phyloP scores from a whole-genome alignment of 2,888 invertebrate genomes.

The Alsophila aescularia region DNA sequence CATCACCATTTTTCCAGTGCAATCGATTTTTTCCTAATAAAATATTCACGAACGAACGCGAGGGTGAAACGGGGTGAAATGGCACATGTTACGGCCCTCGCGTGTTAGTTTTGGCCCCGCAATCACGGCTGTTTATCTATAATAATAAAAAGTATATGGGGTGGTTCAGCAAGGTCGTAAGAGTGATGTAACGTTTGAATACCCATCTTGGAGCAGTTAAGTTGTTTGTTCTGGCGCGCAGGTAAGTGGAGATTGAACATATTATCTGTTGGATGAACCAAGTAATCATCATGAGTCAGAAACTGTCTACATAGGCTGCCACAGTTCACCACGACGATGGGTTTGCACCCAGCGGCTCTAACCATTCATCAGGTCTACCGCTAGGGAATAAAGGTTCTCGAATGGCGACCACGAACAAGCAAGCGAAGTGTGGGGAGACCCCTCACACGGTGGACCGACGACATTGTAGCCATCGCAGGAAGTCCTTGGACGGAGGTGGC shows the following conservation, averaged over 20 bases:
- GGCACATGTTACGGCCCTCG: slow-evolving; percentile 17
- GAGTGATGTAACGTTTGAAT: slow-evolving; percentile 1
- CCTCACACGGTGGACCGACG: too few relatives aligned
- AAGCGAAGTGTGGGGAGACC: too few relatives aligned
- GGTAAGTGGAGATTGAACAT: background rate
- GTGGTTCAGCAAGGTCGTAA: slow-evolving; percentile 1
- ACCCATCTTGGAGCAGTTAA: background rate
- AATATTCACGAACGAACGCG: slow-evolving; percentile 18
- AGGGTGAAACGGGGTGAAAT: slow-evolving; percentile 15
- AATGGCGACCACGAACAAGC: too few relatives aligned
- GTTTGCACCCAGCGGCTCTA: too few relatives aligned
- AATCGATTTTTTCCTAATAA: slow-evolving; percentile 23
- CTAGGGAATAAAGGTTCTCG: too few relatives aligned
- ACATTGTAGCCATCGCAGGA: too few relatives aligned
- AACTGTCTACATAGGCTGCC: too few relatives aligned
- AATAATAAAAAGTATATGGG: slow-evolving; percentile 12
- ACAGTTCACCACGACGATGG: too few relatives aligned
- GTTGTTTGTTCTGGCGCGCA: background rate
- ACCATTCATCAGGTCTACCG: too few relatives aligned
- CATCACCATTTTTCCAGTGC: background rate
- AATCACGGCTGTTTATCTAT: slow-evolving; percentile 15
- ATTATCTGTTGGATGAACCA: too few relatives aligned
- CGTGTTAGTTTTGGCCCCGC: slow-evolving; percentile 19
- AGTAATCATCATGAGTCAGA: too few relatives aligned
- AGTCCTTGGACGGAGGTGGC: too few relatives aligned